Base-by-base conservation (phyloP, 2,888 invertebrate genomes). In the Phaonia tiefii region DNA sequence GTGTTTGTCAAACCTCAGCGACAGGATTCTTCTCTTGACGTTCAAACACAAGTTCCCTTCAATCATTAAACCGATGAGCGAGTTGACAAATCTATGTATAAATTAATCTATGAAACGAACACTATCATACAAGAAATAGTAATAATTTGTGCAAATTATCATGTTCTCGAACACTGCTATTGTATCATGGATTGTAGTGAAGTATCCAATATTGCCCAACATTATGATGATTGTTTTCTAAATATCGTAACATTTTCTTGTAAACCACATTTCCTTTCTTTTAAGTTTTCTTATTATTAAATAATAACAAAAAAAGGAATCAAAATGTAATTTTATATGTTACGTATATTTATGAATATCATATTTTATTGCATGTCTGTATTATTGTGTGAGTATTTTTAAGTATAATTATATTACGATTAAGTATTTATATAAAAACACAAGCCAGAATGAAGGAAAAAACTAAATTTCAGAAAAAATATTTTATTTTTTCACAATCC, bases 341-440 rank as follows among this genome's bases (percentile, higher is more conserved):
- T 78, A 71, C 78, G 79, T 69, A 78, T 75, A 37, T 75, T 66
- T 75, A 79, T 73, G 73, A 75, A 11, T 42, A 42, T 42, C 22
- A 75, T 78, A 63, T 51, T 63, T 75, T 73, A 75, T 77, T 77
- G 54, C 71, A 69, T 79, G 75, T 81, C 75, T 75, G 78, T 79
- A 81, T 81, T 75, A 79, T 75, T 81, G 79, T 81, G 79, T 78
- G 75, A 81, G 71, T 75, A 78, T 75, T 75, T 69, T 60, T 78
- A 69, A 44, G 46, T 49, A 60, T 37, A 20, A 37, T 5, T 81
- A 81, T 37, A 58, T 77, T 66, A 66, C 31, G 63, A 58, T 74
- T 81, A 71, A 58, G 60, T 75, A 73, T 65, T 54, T 25, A 22
- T n/a, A n/a, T 22, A 25, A 44, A 71, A 69, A 72, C 39, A 46